phyloP scores from a whole-genome alignment of 37 sponge, comb jelly and placozoan species.

The Geodia barretti region DNA sequence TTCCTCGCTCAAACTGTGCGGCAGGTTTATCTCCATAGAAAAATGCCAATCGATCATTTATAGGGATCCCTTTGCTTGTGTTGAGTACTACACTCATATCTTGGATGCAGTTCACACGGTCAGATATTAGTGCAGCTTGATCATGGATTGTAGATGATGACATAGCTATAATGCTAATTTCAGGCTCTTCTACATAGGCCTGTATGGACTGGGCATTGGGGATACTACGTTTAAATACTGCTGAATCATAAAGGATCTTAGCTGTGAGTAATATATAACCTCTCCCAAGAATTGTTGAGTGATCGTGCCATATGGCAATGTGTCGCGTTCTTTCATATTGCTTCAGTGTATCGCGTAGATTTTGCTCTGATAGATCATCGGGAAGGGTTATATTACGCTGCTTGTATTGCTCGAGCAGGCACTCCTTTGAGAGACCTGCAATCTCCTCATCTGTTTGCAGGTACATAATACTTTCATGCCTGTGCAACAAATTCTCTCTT shows the following conservation, averaged over 20 bases:
- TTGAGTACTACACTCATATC: neutral
- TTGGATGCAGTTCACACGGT: slow-evolving; percentile 2
- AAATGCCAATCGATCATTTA: slow-evolving; percentile 8
- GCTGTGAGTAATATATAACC: slow-evolving; percentile 11
- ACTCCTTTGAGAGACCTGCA: neutral
- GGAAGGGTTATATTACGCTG: neutral
- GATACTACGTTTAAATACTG: neutral
- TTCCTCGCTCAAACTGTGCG: slow-evolving; percentile 17
- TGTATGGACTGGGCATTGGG: neutral
- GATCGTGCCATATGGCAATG: slow-evolving; percentile 21
- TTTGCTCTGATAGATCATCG: slow-evolving; percentile 8
- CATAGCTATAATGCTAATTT: slow-evolving; percentile 7
- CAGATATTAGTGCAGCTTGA: slow-evolving; percentile 23
- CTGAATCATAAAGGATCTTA: slow-evolving; percentile 18
- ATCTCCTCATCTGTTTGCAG: slow-evolving; percentile 38
- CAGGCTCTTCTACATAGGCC: slow-evolving; percentile 21
- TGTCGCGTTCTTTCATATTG: slow-evolving; percentile 4
- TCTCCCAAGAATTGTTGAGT: slow-evolving; percentile 17
- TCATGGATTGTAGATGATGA: neutral
- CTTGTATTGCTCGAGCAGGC: neutral
- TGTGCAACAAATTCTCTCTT: slow-evolving; percentile 21
- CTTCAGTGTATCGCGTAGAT: neutral
- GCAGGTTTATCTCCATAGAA: slow-evolving; percentile 35
- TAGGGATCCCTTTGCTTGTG: neutral
- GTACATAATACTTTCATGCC: slow-evolving; percentile 27